A percentile compares a stretch with the other conserved stretches of the same genome.
Conservation (phyloP, 2,113 vertebrate genomes). For the Cnemophilus loriae region DNA sequence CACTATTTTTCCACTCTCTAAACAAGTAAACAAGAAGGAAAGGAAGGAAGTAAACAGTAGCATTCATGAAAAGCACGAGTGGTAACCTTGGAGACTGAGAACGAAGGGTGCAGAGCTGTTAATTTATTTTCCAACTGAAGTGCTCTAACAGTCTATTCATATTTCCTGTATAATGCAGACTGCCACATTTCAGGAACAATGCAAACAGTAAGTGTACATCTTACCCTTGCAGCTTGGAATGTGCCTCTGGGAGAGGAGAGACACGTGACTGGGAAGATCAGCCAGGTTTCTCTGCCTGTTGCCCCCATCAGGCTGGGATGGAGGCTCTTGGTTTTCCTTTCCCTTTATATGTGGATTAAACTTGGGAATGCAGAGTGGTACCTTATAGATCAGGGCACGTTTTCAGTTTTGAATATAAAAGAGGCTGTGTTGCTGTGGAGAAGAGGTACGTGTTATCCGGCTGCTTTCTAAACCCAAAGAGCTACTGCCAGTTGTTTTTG, state of each 20-base stretch:
- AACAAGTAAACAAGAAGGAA: background rate
- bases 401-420: background rate
- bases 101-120: background rate
- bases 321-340: background rate
- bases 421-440: background rate
- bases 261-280: background rate
- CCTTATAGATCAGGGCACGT: background rate
- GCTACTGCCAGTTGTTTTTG: background rate
- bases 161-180: background rate
- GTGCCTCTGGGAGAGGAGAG: background rate
- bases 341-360: background rate
- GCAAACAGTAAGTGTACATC: background rate
- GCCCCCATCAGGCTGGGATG: background rate
- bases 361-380: background rate
- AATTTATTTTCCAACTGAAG: background rate
- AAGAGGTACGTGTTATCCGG: background rate
- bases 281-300: background rate
- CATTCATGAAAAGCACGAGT: background rate
- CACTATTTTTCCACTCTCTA: background rate
- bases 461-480: background rate
- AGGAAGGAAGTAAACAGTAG: background rate
- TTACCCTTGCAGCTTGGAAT: background rate
- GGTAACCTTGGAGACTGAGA: slow-evolving; percentile 45
- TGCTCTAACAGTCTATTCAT: background rate
- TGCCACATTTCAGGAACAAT: background rate